Conservation (phyloP, 2,797 vertebrate genomes). For the Melopsittacus undulatus region DNA sequence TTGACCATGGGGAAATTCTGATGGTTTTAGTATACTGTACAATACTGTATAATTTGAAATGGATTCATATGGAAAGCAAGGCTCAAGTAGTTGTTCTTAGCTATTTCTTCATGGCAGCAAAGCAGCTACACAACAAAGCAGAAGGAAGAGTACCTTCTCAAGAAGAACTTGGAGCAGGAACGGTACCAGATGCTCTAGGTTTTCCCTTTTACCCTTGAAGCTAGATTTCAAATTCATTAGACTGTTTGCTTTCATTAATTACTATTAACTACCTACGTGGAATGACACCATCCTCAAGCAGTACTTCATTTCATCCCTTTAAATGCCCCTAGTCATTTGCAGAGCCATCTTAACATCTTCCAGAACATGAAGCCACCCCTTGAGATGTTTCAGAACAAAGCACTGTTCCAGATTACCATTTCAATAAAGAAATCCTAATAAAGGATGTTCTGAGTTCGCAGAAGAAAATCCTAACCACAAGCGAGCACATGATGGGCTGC, state of each 20-base stretch:
- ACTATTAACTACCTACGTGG: not conserved
- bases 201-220: not conserved
- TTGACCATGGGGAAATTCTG: not conserved
- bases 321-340: not conserved
- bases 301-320: not conserved
- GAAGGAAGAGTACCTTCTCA: not conserved
- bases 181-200: accelerated
- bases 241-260: not conserved
- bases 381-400: not conserved
- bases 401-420: not conserved
- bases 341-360: not conserved
- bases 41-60: not conserved
- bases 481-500: accelerated
- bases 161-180: not conserved
- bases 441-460: not conserved
- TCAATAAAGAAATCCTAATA: not conserved
- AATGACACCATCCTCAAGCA: not conserved
- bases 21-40: not conserved
- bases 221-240: not conserved
- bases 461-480: not conserved
- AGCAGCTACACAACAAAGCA: accelerated
- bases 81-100: not conserved
- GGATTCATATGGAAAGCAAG: not conserved
- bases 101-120: not conserved
- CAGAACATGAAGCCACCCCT: not conserved